Conservation (phyloP, 2,888 invertebrate genomes). For the Caenorhabditis virilis region DNA sequence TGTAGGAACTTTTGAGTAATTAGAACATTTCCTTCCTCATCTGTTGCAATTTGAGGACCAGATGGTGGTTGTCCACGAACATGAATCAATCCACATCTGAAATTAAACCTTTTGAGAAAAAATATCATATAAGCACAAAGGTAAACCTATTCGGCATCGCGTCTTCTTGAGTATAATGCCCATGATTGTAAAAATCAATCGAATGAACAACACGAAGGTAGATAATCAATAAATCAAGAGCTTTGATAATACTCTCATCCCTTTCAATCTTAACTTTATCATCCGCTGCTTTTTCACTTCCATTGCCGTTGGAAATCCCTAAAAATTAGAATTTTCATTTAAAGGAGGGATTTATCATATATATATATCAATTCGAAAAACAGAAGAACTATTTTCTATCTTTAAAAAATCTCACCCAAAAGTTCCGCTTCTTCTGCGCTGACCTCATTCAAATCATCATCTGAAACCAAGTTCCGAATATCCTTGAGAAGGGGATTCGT, state of each 20-base stretch:
- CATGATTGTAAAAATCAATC: slow-evolving; percentile 97
- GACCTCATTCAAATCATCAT: slow-evolving; percentile 78
- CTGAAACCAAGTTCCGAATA: slow-evolving; percentile 13
- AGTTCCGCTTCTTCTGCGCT: slow-evolving; percentile 94
- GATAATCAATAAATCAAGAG: slow-evolving; percentile 76
- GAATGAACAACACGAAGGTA: slow-evolving; percentile 96
- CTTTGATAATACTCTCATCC: slow-evolving; percentile 77
- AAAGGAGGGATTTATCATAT: not conserved
- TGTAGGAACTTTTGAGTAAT: slow-evolving; percentile 49
- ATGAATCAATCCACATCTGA: slow-evolving; percentile 89
- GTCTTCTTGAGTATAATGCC: slow-evolving; percentile 98
- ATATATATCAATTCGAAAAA: not conserved
- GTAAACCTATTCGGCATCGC: slow-evolving; percentile 87
- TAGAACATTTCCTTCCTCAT: slow-evolving; percentile 67
- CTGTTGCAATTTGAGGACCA: slow-evolving; percentile 74
- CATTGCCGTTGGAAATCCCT: slow-evolving; percentile 14
- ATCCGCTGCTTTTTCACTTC: slow-evolving; percentile 12
- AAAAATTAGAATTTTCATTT: not conserved
- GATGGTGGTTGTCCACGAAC: slow-evolving; percentile 87
- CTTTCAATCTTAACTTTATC: slow-evolving; percentile 74
- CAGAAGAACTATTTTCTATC: too few relatives aligned
- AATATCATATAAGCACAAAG: slow-evolving; percentile 7
- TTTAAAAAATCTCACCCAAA: slow-evolving; percentile 68
- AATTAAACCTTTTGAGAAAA: slow-evolving; percentile 3
- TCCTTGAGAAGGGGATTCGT: slow-evolving; percentile 34